phyloP scores from a whole-genome alignment of 1,140 invertebrate species.

The Hyles vespertilio region DNA sequence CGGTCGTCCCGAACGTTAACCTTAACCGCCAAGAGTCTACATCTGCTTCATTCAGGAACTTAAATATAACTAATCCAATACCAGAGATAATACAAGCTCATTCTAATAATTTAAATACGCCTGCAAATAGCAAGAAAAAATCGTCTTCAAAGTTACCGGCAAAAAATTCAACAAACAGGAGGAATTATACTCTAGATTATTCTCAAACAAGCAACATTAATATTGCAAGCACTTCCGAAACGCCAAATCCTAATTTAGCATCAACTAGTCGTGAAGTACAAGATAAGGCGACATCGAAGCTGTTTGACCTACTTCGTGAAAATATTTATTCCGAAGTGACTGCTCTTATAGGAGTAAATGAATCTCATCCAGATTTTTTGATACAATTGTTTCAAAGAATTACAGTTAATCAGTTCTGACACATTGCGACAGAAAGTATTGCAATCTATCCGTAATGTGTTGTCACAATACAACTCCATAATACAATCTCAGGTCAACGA shows the following conservation, averaged over 20 bases:
- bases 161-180: conserved; percentile 58
- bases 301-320: conserved; percentile 80
- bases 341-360: conserved; percentile 82
- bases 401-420: conserved; percentile 81
- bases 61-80: conserved; percentile 57
- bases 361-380: conserved; percentile 80
- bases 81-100: conserved; percentile 64
- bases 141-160: conserved; percentile 66
- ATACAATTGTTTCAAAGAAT: conserved; percentile 81
- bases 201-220: conserved; percentile 60
- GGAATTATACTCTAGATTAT: conserved; percentile 57
- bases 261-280: conserved; percentile 53
- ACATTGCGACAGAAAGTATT: conserved; percentile 78
- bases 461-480: conserved; percentile 55
- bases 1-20: conserved; percentile 40
- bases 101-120: conserved; percentile 61
- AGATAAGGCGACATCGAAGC: conserved; percentile 76
- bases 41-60: conserved; percentile 44
- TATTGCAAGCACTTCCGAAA: conserved; percentile 51
- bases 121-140: conserved; percentile 54
- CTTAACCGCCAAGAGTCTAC: conserved; percentile 44
- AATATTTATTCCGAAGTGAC: conserved; percentile 83
- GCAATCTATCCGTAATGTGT: conserved; percentile 77
- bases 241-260: conserved; percentile 61
- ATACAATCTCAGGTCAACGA: conserved; percentile 42